These are phyloP conservation scores for Sabatieria punctata DNA, from an alignment of 2,888 invertebrate genomes.

Conservation along the genomic window DNA sequence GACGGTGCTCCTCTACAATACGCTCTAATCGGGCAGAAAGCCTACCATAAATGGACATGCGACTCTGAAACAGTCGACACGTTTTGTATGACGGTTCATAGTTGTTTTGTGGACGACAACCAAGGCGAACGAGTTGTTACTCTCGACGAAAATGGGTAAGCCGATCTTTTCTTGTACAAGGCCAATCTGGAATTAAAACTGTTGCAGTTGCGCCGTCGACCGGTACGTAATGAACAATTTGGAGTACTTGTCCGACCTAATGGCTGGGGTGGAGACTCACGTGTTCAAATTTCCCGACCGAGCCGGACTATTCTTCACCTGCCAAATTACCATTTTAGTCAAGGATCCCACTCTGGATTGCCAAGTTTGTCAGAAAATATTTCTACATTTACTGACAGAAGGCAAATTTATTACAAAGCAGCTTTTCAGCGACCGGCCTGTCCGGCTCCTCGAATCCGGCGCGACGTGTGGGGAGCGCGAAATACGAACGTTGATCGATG, in stretches of 20 bases:
- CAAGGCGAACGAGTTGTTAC: too few relatives aligned
- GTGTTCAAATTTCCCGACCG: slow-evolving; percentile 3
- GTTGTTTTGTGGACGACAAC: slow-evolving; percentile 6
- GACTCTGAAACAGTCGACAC: slow-evolving; percentile 2
- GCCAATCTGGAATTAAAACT: too few relatives aligned
- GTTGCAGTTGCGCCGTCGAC: slow-evolving; percentile 9
- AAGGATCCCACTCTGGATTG: background rate
- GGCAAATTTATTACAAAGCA: too few relatives aligned
- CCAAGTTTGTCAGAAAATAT: too few relatives aligned
- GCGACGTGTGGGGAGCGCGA: too few relatives aligned
- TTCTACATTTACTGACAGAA: too few relatives aligned
- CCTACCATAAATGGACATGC: slow-evolving; percentile 2
- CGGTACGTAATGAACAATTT: slow-evolving; percentile 7
- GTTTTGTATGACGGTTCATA: slow-evolving; percentile 4
- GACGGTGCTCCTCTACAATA: slow-evolving; percentile 14
- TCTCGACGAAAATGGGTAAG: too few relatives aligned
- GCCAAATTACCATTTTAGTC: background rate
- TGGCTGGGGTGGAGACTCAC: slow-evolving; percentile 6
- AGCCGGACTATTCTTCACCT: background rate
- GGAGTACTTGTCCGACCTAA: slow-evolving; percentile 8
- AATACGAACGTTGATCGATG: too few relatives aligned
- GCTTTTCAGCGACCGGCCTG: too few relatives aligned
- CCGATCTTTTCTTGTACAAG: too few relatives aligned
- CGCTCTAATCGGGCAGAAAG: slow-evolving; percentile 23
- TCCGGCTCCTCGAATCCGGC: too few relatives aligned